Base-by-base conservation (phyloP, 2,113 vertebrate genomes). In the Strigops habroptila region DNA sequence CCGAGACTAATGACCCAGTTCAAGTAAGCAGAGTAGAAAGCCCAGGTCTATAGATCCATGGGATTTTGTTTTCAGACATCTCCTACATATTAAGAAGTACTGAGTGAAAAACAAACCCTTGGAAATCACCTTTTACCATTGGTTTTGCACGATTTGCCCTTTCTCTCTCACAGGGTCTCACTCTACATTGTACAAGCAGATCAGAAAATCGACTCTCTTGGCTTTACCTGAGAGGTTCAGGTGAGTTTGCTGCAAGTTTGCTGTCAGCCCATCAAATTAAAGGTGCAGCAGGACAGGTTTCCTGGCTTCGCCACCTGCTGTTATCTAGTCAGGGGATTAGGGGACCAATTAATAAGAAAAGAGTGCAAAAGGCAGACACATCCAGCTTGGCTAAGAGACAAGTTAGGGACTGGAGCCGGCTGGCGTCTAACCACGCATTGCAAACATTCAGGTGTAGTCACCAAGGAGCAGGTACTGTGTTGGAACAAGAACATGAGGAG, bases 391-490 rank as follows among this genome's bases (percentile, higher is more conserved):
- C 52, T 70, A 51, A 83, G 55, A 70, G 63, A 19, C 35, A 31
- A 8, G 17, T 63, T 55, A 44, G 64, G 71, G 55, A 30, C 48
- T 63, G 3, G 24, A 63, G 33, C 0, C 0, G 27, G 41, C 60
- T 51, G 37, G 7, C 49, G 19, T 49, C 43, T 9, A 43, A 8
- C 4, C 27, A 3, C 2, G 18, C 1, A 0, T 57, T 55, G 3
- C 46, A 55, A 76, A 67, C 19, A 41, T 13, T 10, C 52, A 18
- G 23, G 6, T 41, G 21, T 23, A 41, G 21, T 35, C 68, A 53
- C 28, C 5, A 12, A 14, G 76, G 28, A 81, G 49, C 39, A n/a
- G 41, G 44, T 44, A 18, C 14, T 62, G 63, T 8, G 25, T 44
- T 28, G 35, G 37, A 46, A n/a, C 30, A 23, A 21, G 64, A 77